phyloP scores from a whole-genome alignment of 2,888 invertebrate species.

The Acronicta psi region DNA sequence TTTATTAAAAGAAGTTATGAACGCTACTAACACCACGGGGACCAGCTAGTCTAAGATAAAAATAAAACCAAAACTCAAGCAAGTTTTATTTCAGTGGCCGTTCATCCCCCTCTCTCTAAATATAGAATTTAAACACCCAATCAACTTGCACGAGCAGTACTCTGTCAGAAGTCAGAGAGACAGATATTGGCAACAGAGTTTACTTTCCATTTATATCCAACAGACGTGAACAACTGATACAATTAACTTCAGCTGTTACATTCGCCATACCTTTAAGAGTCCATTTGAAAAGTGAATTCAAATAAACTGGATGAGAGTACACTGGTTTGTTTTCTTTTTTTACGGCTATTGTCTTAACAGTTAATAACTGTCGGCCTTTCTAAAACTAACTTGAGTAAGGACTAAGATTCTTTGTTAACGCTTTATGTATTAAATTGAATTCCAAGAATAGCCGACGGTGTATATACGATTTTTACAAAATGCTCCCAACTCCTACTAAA shows the following conservation, averaged over 20 bases:
- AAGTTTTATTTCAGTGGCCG: neutral
- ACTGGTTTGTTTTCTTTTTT: conserved; percentile 11
- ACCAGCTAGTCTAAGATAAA: no score
- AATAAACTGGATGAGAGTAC: conserved; percentile 37
- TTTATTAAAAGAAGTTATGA: no score
- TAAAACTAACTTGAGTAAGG: conserved; percentile 12
- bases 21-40: no score
- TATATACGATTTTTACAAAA: no score
- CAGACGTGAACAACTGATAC: conserved; percentile 39
- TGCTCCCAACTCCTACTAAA: no score
- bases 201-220: conserved; percentile 47
- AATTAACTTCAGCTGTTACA: conserved; percentile 49
- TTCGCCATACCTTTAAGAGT: conserved; percentile 28
- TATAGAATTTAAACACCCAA: conserved; percentile 10
- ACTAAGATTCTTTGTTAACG: conserved; percentile 16
- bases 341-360: conserved; percentile 24
- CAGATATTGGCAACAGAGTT: conserved; percentile 24
- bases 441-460: neutral
- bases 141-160: conserved; percentile 17
- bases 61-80: no score
- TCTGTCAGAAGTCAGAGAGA: conserved; percentile 7
- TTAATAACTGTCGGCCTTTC: conserved; percentile 36
- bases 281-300: conserved; percentile 43
- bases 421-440: conserved; percentile 12
- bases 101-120: conserved; percentile 9